Percentiles rank a stretch among this genome's conserved stretches.
These are phyloP conservation scores for Priocnemis perturbator DNA, from an alignment of 2,888 invertebrate genomes.

Conservation along the genomic window DNA sequence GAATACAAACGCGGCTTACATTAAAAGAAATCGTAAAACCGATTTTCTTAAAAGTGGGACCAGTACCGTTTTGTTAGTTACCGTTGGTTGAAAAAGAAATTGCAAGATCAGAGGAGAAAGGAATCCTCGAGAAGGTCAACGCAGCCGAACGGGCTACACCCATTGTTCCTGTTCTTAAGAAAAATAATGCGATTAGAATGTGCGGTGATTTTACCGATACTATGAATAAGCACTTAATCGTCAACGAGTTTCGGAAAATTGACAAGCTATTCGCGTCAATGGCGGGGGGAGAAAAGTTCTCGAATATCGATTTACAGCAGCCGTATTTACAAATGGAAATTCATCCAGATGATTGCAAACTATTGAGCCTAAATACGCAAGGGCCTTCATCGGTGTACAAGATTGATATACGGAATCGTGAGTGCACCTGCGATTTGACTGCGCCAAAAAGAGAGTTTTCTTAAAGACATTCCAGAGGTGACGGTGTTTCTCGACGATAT, in stretches of 20 bases:
- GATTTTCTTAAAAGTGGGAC: background rate
- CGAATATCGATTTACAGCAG: slow-evolving; percentile 41
- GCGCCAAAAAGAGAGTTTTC: too few species aligned
- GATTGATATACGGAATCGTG: too few species aligned
- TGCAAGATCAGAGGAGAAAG: background rate
- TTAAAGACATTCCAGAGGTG: too few species aligned
- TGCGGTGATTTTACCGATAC: slow-evolving; percentile 28
- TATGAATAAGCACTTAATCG: slow-evolving; percentile 25
- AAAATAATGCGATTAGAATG: slow-evolving; percentile 5
- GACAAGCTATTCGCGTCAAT: slow-evolving; percentile 48
- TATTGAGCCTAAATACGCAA: slow-evolving; percentile 30
- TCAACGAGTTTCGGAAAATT: slow-evolving; percentile 26
- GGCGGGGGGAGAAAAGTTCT: slow-evolving; percentile 51
- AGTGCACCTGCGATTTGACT: slow-evolving; percentile 68
- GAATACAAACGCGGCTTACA: too few species aligned
- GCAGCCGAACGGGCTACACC: slow-evolving; percentile 16
- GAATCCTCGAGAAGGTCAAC: slow-evolving; percentile 10
- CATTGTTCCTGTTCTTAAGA: slow-evolving; percentile 15
- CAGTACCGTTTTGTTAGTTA: slow-evolving; percentile 1
- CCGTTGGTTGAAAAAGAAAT: slow-evolving; percentile 5
- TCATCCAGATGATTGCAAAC: slow-evolving; percentile 11
- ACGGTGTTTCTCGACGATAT: too few species aligned
- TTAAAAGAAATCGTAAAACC: slow-evolving; percentile 13
- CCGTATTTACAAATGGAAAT: too few species aligned
- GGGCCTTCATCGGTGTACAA: slow-evolving; percentile 19